These are phyloP conservation scores for Mactra quadrangularis DNA, from an alignment of 1,140 invertebrate genomes.

Conservation along the genomic window DNA sequence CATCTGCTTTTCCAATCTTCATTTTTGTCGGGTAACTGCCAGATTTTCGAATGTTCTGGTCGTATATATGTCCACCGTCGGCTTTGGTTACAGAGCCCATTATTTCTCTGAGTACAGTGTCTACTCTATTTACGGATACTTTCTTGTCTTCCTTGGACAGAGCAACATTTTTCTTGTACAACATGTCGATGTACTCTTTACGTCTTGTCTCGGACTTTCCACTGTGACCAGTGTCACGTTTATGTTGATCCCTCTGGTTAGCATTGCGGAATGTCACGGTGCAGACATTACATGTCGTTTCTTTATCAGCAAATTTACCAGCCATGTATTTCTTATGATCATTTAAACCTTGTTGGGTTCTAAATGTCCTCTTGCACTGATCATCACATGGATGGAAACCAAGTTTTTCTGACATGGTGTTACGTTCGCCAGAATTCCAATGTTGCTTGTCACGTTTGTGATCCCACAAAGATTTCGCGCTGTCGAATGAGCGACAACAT, in stretches of 20 bases:
- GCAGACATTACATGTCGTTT: background rate
- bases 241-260: background rate
- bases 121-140: background rate
- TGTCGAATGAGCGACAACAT: conserved; percentile 23
- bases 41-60: conserved; percentile 1
- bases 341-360: background rate
- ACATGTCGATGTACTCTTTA: conserved; percentile 2
- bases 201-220: background rate
- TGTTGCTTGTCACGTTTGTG: background rate
- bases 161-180: background rate
- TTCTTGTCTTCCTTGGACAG: conserved; percentile 8
- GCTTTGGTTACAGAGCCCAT: conserved; percentile 14
- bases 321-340: background rate
- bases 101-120: background rate
- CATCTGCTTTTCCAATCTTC: conserved; percentile 35
- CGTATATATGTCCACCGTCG: conserved; percentile 16
- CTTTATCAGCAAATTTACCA: conserved; percentile 12
- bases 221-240: conserved; percentile 6
- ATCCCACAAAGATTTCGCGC: background rate
- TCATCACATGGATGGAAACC: conserved; percentile 7
- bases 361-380: background rate
- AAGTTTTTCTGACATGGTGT: background rate
- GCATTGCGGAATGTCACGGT: background rate
- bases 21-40: conserved; percentile 22
- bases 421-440: background rate